Base-by-base conservation (phyloP, 2,888 invertebrate genomes). In the Nomada ferruginata region DNA sequence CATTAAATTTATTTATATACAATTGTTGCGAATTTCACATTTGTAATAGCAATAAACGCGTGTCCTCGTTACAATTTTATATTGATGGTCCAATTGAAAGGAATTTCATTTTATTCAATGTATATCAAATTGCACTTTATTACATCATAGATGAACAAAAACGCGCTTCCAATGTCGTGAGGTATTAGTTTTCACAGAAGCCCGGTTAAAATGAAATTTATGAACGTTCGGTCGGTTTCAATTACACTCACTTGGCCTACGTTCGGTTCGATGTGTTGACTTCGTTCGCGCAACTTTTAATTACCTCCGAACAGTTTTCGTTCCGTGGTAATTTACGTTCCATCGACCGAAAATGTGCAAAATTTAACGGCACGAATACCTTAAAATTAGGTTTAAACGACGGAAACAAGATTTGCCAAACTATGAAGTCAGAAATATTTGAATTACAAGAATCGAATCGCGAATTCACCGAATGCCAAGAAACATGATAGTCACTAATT, bases 121-220 rank as follows among this genome's bases (percentile, higher is more conserved):
- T n/a, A 9, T 3, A 52, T 52, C 18, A 20, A 20, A 36, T 52
- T 52, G 4, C 29, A 36, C 20, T 66, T 29, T 5, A 66, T 2
- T 20, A 52, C 2, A 0, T 15, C 18, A 52, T 13, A n/a, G 2
- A 52, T 29, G 0, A 66, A 4, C n/a, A 1, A 65, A 23, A 18
- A 47, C 11, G 11, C 11, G 7, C 20, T 36, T 29, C 29, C 15
- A 52, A 20, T 52, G 2, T 29, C n/a, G 11, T 11, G 13, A 7
- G 11, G 9, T n/a, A 20, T 65, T 15, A 4, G 36, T 66, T 52
- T 36, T 7, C 50, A 63, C 36, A 13, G 15, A 5, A 52, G 26
- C 15, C 20, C 9, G n/a, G 18, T 0, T 13, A 7, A 29, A 65
- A 65, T 65, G 11, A 65, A 66, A 66, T 66, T 66, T 52, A 36